Evolutionary conservation across 2,113 vertebrate genomes (phyloP).

Genomic region (Mesitornis unicolor): DNA sequence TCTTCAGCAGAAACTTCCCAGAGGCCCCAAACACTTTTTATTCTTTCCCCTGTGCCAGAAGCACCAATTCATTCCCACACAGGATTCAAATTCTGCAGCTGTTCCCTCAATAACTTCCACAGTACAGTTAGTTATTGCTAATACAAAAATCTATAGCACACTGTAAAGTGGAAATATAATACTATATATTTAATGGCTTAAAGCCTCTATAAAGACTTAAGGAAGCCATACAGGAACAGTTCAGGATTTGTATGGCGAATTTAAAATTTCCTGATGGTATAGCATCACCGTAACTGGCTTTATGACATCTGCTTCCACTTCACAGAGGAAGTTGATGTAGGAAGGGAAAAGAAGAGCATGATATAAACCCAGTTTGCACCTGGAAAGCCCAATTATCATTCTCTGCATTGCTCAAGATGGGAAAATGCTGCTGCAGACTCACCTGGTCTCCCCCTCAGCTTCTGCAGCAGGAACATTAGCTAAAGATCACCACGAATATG

Average conservation of each 20-base stretch:
- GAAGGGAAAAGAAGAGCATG: background rate
- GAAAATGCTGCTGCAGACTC: background rate
- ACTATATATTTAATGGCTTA: background rate
- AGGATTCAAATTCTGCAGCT: constrained; percentile 47
- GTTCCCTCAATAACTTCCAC: constrained; percentile 40
- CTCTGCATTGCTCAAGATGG: rapidly evolving
- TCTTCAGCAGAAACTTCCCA: constrained; percentile 41
- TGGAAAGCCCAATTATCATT: background rate
- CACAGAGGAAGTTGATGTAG: background rate
- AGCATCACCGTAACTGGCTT: background rate
- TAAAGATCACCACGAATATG: background rate
- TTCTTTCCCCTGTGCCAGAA: constrained; percentile 25
- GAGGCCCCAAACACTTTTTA: constrained; percentile 23
- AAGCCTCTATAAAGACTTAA: background rate
- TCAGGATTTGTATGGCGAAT: background rate
- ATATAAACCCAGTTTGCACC: background rate
- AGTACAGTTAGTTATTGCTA: constrained; percentile 44
- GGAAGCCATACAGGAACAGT: background rate
- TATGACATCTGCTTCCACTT: background rate
- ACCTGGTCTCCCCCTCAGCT: background rate
- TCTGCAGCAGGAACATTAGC: background rate
- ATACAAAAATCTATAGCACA: constrained; percentile 1
- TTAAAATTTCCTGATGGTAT: background rate
- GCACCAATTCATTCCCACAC: constrained; percentile 20
- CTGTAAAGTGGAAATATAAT: constrained; percentile 21